Evolutionary conservation across 2,888 invertebrate genomes (phyloP), one percentile per base, ranked within the genome.

Genomic region (Melanostoma scalare): DNA sequence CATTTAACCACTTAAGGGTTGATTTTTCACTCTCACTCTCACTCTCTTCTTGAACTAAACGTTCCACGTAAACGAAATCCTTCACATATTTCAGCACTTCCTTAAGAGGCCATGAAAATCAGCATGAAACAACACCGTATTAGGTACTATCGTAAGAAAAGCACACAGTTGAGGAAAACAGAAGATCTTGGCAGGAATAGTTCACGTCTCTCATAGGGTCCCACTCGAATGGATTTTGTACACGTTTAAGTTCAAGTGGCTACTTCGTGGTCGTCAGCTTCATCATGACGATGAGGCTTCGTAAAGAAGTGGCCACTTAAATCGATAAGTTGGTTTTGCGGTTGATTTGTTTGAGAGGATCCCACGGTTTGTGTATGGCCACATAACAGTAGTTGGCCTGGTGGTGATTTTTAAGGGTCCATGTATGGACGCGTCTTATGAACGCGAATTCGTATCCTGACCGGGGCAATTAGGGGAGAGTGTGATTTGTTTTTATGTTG

Each of bases 321-420:
- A 77, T 81, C 72, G 53, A 77, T 72, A 72, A 81, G 81, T 76
- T 67, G 71, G 84, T 73, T 84, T 71, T 74, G 79, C 74, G 79
- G 79, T 84, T 79, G 74, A 75, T 84, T 75, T 55, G 71, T 71
- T 58, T 0, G 53, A 84, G 84, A 84, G 84, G 79, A 84, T 84
- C 84, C 84, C 84, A 84, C 84, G 84, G 84, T 79, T 84, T 84
- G 79, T 84, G 84, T 84, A 79, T 84, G 79, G 74, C 79, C 84
- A 84, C 84, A 84, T 69, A 79, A 79, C 84, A 84, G 63, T 84
- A 75, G 84, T 84, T 84, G 84, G 84, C 71, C 76, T 65, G 53
- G 56, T 75, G 65, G 52, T 78, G 63, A 44, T 52, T 50, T 20
- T 44, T 8, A 6, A 73, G 65, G 76, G 71, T 50, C 71, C 50